Conservation (phyloP, 1,140 invertebrate species). For the Diabrotica virgifera region DNA sequence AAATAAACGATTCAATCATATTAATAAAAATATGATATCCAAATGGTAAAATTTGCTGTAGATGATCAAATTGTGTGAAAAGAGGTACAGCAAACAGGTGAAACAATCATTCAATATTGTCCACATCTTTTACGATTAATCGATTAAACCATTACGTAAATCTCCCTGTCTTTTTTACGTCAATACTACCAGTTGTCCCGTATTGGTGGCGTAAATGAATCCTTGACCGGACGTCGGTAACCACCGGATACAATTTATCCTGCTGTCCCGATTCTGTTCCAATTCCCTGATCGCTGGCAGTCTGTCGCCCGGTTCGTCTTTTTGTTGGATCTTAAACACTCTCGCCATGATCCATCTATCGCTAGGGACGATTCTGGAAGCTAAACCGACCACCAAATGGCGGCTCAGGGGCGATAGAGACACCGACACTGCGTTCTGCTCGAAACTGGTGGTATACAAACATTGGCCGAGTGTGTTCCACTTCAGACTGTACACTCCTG, state of each 20-base stretch:
- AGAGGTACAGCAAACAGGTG: too few species aligned
- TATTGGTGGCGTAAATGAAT: slow-evolving; percentile 81
- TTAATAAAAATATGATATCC: too few species aligned
- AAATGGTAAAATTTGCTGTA: too few species aligned
- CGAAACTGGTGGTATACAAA: slow-evolving; percentile 71
- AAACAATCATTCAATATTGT: too few species aligned
- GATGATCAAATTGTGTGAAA: too few species aligned
- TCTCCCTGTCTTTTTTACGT: slow-evolving; percentile 45
- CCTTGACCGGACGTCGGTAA: slow-evolving; percentile 77
- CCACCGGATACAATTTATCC: slow-evolving; percentile 80
- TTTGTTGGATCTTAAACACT: slow-evolving; percentile 56
- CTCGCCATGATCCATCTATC: slow-evolving; percentile 62
- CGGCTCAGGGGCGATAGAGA: slow-evolving; percentile 74
- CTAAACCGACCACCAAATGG: slow-evolving; percentile 76
- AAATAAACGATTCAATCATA: too few species aligned
- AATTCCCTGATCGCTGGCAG: slow-evolving; percentile 60
- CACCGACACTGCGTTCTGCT: slow-evolving; percentile 77
- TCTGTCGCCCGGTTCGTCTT: slow-evolving; percentile 43
- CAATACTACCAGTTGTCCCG: slow-evolving; percentile 74
- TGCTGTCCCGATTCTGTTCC: slow-evolving; percentile 60
- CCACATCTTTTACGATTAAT: too few species aligned
- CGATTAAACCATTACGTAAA: too few species aligned
- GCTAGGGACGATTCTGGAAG: slow-evolving; percentile 57
- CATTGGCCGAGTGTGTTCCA: slow-evolving; percentile 71
- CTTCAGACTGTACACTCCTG: slow-evolving; percentile 76